Base-by-base conservation (phyloP, 2,888 invertebrate genomes). In the Papilio elwesi region DNA sequence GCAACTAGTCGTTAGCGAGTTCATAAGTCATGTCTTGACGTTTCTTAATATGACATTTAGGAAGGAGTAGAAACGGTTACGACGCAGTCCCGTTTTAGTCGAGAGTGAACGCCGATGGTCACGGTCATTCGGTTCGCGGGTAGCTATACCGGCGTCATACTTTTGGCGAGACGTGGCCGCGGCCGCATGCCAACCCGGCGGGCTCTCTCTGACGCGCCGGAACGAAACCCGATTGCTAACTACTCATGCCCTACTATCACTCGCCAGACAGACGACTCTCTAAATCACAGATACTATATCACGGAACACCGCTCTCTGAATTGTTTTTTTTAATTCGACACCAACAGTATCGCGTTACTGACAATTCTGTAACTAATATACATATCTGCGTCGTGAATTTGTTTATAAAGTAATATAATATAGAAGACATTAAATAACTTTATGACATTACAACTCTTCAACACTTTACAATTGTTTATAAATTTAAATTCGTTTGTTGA, bases 191-290 rank as follows among this genome's bases (percentile, higher is more conserved):
- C 83, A 81, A 78, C 77, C 79, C 80, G 78, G 81, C 80, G 80
- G 79, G 78, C 86, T 86, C 87, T 87, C 86, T 87, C 86, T 84
- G 82, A 83, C 86, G 81, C 85, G 80, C 85, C 87, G 85, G 85
- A 89, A 86, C 86, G 84, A 84, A 85, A 87, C 82, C 82, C 82
- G 85, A 83, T 82, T 84, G 81, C 83, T 80, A 83, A 83, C 83
- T 78, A 80, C 79, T 75, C 77, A 80, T 89, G 92, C 86, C 91
- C 91, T 91, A 92, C 91, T 92, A 90, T 91, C 90, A 90, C 91
- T 90, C 87, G 76, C 80, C 84, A 80, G 83, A 85, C 84, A 77
- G 83, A 84, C 84, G 79, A 83, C 85, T 87, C 84, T 87, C 86
- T 86, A 85, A 85, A 85, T 80, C 79, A 71, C 68, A 55, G 66